Evolutionary conservation across 2,113 vertebrate species (phyloP).

Genomic region (Puma concolor): DNA sequence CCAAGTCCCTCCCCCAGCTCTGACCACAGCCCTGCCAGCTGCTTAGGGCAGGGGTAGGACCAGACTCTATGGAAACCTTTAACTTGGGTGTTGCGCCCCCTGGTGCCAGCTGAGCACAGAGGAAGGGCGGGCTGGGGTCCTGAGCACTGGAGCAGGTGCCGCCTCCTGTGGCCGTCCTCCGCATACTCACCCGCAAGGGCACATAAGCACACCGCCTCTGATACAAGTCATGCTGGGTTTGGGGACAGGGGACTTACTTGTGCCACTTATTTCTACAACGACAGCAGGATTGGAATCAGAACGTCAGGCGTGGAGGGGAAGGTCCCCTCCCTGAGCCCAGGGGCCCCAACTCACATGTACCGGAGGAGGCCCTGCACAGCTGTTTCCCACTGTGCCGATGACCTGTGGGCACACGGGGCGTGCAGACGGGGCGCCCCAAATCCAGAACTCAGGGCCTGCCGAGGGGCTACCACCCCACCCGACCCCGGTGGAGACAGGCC

Average conservation of each 20-base stretch:
- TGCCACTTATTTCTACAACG: conserved; percentile 63
- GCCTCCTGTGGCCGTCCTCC: not conserved
- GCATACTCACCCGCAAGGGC: not conserved
- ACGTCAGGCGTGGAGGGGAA: not conserved
- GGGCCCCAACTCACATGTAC: conserved; percentile 72
- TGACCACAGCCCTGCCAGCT: not conserved
- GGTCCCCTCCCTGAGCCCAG: not conserved
- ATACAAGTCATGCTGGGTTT: not conserved
- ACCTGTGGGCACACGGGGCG: not conserved
- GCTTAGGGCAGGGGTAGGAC: not conserved
- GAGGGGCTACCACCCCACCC: not conserved
- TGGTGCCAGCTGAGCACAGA: not conserved
- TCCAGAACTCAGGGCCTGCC: not conserved
- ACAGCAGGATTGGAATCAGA: not conserved
- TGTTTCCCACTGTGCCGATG: conserved; percentile 52
- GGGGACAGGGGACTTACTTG: conserved; percentile 64
- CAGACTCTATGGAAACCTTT: not conserved
- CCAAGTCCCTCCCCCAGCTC: not conserved
- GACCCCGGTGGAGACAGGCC: not conserved
- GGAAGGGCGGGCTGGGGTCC: not conserved
- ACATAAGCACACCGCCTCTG: not conserved
- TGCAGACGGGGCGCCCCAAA: not conserved
- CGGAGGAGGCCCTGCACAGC: conserved; percentile 71
- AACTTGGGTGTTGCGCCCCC: not conserved
- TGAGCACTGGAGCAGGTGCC: not conserved